Percentiles rank a stretch among this genome's conserved stretches.
These are phyloP conservation scores for Phragmatobia fuliginosa DNA, from an alignment of 2,888 invertebrate genomes.

Conservation along the genomic window DNA sequence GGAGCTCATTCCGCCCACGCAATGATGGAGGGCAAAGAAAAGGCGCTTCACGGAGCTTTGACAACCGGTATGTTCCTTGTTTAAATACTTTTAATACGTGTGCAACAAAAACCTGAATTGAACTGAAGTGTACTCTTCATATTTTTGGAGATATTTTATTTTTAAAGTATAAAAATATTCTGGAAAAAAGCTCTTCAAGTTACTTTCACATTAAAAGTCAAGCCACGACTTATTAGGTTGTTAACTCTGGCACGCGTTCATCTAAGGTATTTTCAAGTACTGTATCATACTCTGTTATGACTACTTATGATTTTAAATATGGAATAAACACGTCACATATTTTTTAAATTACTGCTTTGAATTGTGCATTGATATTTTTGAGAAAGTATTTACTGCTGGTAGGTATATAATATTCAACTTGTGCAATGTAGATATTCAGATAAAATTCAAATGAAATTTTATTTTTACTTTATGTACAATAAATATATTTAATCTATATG, in stretches of 20 bases:
- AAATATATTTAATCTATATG: background rate
- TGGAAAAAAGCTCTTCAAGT: no score
- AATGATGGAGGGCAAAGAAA: slow-evolving; percentile 85
- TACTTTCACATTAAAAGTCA: background rate
- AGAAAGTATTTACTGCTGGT: background rate
- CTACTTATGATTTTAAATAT: background rate
- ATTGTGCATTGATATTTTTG: background rate
- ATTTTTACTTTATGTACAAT: background rate
- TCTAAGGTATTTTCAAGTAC: background rate
- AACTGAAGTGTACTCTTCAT: slow-evolving; percentile 32
- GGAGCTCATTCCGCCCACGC: slow-evolving; percentile 84
- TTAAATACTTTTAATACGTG: slow-evolving; percentile 31
- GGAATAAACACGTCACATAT: background rate
- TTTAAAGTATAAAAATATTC: background rate
- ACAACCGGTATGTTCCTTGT: slow-evolving; percentile 66
- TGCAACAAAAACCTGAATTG: slow-evolving; percentile 21
- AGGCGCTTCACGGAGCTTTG: slow-evolving; percentile 73
- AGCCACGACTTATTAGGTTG: background rate
- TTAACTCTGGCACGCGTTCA: background rate
- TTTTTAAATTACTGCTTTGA: background rate
- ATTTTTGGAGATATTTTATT: slow-evolving; percentile 27
- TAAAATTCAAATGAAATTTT: background rate
- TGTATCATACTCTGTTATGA: background rate
- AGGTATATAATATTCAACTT: background rate
- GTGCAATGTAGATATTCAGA: background rate